These are phyloP conservation scores for Caenorhabditis inopinata DNA, from an alignment of 1,140 invertebrate genomes.

Conservation along the genomic window DNA sequence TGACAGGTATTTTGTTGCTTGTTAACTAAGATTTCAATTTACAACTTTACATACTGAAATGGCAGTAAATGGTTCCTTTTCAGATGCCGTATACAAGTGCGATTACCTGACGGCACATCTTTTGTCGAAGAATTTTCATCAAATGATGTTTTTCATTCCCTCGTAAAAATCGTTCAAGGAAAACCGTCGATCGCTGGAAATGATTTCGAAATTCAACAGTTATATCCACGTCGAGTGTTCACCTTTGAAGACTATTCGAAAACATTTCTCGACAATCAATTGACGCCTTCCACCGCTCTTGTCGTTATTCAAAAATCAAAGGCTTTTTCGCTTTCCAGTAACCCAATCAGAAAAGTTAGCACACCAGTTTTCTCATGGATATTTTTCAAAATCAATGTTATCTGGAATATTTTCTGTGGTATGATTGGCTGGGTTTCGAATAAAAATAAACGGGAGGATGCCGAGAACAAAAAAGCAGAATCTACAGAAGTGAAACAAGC, in stretches of 20 bases:
- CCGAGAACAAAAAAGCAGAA: not conserved
- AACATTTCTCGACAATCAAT: not conserved
- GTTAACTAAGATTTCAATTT: no score
- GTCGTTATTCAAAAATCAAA: not conserved
- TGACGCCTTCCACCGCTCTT: not conserved
- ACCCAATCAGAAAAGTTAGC: no score
- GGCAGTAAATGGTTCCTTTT: no score
- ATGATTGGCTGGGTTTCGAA: not conserved
- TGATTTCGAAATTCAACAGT: not conserved
- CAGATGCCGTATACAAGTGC: constrained; percentile 9
- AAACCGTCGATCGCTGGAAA: not conserved
- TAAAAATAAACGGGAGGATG: not conserved
- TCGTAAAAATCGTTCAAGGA: not conserved
- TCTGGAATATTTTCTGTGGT: not conserved
- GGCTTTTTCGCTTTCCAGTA: not conserved
- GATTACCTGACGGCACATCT: not conserved
- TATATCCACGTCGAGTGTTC: not conserved
- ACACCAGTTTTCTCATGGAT: not conserved
- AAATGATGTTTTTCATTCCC: not conserved
- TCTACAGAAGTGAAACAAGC: not conserved
- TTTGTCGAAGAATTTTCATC: constrained; percentile 1
- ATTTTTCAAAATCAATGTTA: not conserved
- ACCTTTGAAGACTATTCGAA: not conserved
- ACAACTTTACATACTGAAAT: no score
- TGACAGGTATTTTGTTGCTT: not conserved